Evolutionary conservation across 1,140 invertebrate genomes (phyloP).

Genomic region (Amphibalanus amphitrite): DNA sequence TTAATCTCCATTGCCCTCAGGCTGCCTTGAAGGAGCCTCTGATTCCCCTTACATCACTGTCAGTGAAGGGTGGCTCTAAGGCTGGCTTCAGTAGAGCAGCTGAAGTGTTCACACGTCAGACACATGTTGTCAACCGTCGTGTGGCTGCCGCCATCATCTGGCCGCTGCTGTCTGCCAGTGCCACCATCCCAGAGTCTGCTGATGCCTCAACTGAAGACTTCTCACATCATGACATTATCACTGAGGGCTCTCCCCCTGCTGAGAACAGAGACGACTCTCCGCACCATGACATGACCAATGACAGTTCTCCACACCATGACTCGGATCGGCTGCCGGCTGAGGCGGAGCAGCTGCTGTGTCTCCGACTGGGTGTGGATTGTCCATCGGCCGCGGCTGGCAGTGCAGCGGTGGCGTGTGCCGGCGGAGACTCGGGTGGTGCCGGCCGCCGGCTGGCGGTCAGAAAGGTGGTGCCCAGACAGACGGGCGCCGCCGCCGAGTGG

Average conservation of each 20-base stretch:
- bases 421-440: too few species aligned
- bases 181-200: too few species aligned
- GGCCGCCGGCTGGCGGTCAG: not conserved
- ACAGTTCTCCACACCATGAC: not conserved
- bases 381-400: too few species aligned
- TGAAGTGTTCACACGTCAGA: not conserved
- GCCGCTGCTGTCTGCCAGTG: too few species aligned
- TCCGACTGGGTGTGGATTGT: not conserved
- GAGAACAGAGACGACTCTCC: too few species aligned
- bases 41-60: not conserved
- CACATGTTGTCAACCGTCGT: not conserved
- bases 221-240: too few species aligned
- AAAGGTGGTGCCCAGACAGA: not conserved
- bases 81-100: not conserved
- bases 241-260: too few species aligned
- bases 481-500: not conserved
- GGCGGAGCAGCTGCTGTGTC: not conserved
- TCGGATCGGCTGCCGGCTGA: not conserved
- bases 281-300: not conserved
- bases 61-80: not conserved
- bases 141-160: not conserved
- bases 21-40: too few species aligned
- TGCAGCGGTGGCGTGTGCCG: not conserved
- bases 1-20: too few species aligned
- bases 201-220: too few species aligned